Evolutionary conservation across 2,888 invertebrate species (phyloP).

Genomic region (Linyphia triangularis): DNA sequence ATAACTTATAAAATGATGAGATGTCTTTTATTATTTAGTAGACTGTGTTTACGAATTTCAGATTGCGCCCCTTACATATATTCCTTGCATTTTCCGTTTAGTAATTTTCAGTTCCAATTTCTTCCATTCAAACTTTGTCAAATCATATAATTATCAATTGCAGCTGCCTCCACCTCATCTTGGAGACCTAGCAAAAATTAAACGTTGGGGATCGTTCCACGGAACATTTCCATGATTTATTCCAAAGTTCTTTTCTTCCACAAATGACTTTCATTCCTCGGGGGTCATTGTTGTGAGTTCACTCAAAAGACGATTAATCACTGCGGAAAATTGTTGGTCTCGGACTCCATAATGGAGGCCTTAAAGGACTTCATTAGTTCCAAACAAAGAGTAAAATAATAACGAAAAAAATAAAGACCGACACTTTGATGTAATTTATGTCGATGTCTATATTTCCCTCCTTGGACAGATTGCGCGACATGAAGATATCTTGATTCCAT

Average conservation of each 20-base stretch:
- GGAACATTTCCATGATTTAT: conserved; percentile 66
- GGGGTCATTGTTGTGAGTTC: conserved; percentile 68
- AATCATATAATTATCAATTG: neutral
- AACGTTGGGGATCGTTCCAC: conserved; percentile 19
- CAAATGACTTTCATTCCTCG: conserved; percentile 60
- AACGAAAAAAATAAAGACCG: conserved; percentile 32
- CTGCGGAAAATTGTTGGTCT: conserved; percentile 65
- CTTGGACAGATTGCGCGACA: conserved; percentile 12
- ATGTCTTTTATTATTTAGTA: too few species aligned
- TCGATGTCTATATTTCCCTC: conserved; percentile 54
- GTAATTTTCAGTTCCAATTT: too few species aligned
- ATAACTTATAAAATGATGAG: too few species aligned
- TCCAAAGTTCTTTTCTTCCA: conserved; percentile 37
- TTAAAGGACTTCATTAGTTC: conserved; percentile 67
- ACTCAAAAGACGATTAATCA: conserved; percentile 72
- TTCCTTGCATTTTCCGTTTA: too few species aligned
- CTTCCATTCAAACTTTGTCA: too few species aligned
- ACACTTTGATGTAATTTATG: conserved; percentile 53
- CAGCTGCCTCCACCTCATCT: conserved; percentile 18
- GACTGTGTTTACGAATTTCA: too few species aligned
- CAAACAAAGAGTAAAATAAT: conserved; percentile 53
- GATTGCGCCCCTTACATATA: too few species aligned
- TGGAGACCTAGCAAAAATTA: neutral
- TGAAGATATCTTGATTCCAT: conserved; percentile 49
- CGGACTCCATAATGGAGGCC: conserved; percentile 44